These are phyloP conservation scores for Baronia brevicornis DNA, from an alignment of 2,888 invertebrate species.

Conservation along the genomic window DNA sequence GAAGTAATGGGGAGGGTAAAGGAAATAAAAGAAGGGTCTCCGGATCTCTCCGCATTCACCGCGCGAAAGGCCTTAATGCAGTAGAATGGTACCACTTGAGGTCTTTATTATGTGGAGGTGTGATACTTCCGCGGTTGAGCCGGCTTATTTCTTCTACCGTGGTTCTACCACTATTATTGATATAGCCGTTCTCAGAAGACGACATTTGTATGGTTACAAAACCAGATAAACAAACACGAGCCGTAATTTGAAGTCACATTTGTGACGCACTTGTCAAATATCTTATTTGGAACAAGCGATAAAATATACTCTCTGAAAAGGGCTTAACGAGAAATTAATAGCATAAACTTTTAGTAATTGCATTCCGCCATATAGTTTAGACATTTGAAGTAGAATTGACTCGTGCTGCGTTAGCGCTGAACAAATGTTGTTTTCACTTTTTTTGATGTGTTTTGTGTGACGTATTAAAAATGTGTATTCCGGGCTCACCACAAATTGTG, in stretches of 20 bases:
- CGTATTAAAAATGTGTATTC: constrained; percentile 43
- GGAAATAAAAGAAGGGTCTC: no score
- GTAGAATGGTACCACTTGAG: no score
- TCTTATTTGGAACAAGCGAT: constrained; percentile 51
- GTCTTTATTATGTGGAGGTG: no score
- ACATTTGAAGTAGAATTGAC: constrained; percentile 29
- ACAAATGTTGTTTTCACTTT: constrained; percentile 7
- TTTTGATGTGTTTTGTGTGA: constrained; percentile 13
- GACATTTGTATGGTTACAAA: constrained; percentile 11
- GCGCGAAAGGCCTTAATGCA: no score
- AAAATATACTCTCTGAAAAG: constrained; percentile 29
- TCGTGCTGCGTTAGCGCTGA: constrained; percentile 22
- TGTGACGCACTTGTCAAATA: constrained; percentile 49
- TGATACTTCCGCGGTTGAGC: no score
- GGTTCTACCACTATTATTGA: no score
- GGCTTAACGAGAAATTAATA: constrained; percentile 60
- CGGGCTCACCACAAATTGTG: constrained; percentile 26
- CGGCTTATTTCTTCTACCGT: no score
- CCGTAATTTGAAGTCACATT: constrained; percentile 37
- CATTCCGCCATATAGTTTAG: constrained; percentile 30
- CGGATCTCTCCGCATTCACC: no score
- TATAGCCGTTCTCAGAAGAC: constrained; percentile 1
- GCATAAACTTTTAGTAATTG: constrained; percentile 37
- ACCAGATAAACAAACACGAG: constrained; percentile 20
- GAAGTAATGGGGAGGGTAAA: no score